These are phyloP conservation scores for Leucoraja erinaceus DNA, from an alignment of 2,113 vertebrate genomes.

Conservation along the genomic window DNA sequence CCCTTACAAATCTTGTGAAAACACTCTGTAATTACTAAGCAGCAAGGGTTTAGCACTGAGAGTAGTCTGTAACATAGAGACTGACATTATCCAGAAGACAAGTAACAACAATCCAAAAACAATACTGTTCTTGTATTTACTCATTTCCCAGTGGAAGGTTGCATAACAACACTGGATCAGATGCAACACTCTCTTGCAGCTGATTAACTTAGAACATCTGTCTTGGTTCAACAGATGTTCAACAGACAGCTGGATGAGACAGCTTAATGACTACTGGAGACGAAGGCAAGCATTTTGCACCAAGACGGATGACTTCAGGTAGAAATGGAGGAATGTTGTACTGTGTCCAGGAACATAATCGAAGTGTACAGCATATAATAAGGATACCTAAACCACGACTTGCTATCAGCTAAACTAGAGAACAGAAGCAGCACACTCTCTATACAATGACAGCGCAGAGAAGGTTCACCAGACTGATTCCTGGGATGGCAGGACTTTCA, in stretches of 20 bases:
- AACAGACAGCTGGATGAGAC: background rate
- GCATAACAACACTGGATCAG: background rate
- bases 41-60: background rate
- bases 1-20: background rate
- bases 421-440: background rate
- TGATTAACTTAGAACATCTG: background rate
- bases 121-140: background rate
- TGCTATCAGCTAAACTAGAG: background rate
- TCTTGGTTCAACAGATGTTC: background rate
- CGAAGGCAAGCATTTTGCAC: background rate
- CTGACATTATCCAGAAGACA: background rate
- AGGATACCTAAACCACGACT: background rate
- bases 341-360: background rate
- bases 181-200: background rate
- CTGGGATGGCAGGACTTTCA: too few relatives aligned
- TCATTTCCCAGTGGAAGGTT: background rate
- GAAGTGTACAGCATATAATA: background rate
- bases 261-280: background rate
- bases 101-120: background rate
- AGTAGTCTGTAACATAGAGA: background rate
- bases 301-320: background rate
- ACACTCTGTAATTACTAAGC: background rate
- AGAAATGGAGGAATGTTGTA: background rate
- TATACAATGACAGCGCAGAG: background rate
- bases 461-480: too few relatives aligned